phyloP scores from a whole-genome alignment of 2,797 vertebrate species.

The Paratrypauchen microcephalus region DNA sequence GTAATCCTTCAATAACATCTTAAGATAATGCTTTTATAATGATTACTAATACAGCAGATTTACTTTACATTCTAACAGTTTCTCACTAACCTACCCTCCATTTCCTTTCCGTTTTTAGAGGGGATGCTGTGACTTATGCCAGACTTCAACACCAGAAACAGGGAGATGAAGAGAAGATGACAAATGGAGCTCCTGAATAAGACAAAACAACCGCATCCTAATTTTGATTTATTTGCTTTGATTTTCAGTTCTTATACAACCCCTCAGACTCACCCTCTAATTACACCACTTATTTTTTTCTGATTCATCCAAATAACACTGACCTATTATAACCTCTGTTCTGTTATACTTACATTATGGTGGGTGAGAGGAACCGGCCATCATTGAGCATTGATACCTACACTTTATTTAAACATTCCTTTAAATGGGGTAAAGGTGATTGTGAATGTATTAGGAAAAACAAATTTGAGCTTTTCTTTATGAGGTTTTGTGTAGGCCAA shows the following conservation, averaged over 20 bases:
- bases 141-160: conserved; percentile 90
- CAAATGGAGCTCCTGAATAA: conserved; percentile 80
- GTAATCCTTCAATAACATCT: conserved; percentile 32
- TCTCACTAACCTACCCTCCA: conserved; percentile 14
- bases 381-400: conserved; percentile 13
- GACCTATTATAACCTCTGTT: not conserved
- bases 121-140: conserved; percentile 90
- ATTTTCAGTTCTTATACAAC: conserved; percentile 14
- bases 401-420: not conserved
- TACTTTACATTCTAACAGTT: conserved; percentile 17
- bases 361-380: conserved; percentile 19
- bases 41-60: conserved; percentile 3
- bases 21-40: conserved; percentile 27
- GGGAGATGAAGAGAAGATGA: conserved; percentile 84
- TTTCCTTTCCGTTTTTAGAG: conserved; percentile 72
- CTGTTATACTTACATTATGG: not conserved
- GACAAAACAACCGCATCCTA: not conserved
- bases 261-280: conserved; percentile 24
- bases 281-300: conserved; percentile 8
- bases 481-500: not conserved
- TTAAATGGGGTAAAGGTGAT: not conserved
- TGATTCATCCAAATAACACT: conserved; percentile 3
- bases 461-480: not conserved
- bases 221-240: not conserved
- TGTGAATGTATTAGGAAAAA: conserved; percentile 7